phyloP scores from a whole-genome alignment of 1,140 invertebrate species.

The Pseudomyrmex concolor region DNA sequence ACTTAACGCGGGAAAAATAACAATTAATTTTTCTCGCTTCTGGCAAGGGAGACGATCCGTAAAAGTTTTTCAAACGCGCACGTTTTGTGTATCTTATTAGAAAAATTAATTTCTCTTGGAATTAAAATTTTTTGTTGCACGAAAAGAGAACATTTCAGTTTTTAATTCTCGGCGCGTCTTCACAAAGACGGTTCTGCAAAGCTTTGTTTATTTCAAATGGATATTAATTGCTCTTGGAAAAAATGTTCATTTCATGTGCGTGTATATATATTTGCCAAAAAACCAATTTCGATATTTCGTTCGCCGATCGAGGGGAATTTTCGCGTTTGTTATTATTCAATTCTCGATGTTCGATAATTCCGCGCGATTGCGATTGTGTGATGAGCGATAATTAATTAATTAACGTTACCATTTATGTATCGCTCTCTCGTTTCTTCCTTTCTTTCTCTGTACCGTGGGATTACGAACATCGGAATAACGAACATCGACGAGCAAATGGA shows the following conservation, averaged over 20 bases:
- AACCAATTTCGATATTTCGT: not conserved
- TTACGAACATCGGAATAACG: not conserved
- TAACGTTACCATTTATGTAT: not conserved
- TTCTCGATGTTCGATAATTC: not conserved
- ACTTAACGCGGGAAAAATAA: too few relatives aligned
- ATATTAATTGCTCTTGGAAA: not conserved
- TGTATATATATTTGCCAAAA: conserved; percentile 1
- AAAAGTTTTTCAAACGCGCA: too few relatives aligned
- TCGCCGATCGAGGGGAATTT: not conserved
- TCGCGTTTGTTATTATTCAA: not conserved
- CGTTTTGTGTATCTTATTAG: too few relatives aligned
- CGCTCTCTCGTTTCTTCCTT: not conserved
- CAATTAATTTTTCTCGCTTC: too few relatives aligned
- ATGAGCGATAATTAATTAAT: conserved; percentile 3
- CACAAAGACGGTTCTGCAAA: not conserved
- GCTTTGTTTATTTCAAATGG: not conserved
- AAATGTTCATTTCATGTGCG: not conserved
- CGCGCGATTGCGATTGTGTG: not conserved
- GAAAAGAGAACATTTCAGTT: not conserved
- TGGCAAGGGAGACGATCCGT: too few relatives aligned
- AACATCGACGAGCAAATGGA: conserved; percentile 63
- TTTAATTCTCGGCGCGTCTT: not conserved
- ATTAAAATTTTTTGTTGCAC: too few relatives aligned
- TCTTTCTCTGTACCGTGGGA: conserved; percentile 4
- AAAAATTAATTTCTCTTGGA: too few relatives aligned